Evolutionary conservation across 1,140 invertebrate species (phyloP), one percentile per base, ranked within the genome.

Genomic region (Phortica variegata): DNA sequence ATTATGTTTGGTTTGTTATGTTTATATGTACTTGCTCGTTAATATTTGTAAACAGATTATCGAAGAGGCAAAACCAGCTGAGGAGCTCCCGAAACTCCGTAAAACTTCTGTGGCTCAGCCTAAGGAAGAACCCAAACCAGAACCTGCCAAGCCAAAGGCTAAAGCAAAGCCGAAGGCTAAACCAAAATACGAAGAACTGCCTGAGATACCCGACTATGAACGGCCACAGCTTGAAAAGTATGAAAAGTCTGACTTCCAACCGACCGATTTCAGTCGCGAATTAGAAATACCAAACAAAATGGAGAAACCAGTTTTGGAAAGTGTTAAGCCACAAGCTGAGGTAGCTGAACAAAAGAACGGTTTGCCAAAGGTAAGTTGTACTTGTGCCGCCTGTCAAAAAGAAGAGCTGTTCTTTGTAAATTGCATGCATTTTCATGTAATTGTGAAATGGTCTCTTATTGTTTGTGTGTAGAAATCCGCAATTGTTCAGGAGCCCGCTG

Each of bases 191-290:
- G 86, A 82, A 54, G 80, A 87, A 17, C 78, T 87, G 42, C 86
- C 86, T n/a, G 85, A 88, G 71, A 89, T 89, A 54, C 83, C 86
- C 17, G 86, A 88, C 75, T 83, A 83, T 58, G 81, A 82, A 73
- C 73, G 81, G 42, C 81, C 81, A 3, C 77, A 78, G 39, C 69
- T 82, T 52, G 80, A 82, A 61, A 81, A 81, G 60, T 81, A 80
- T 52, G 81, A 82, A 73, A 80, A 78, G 54, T 78, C 80, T 0
- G 73, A 76, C 6, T 75, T 76, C 43, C 61, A 34, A 2, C 53
- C 63, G n/a, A 52, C 54, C 10, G 70, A 77, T 38, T 65, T 75
- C 39, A 47, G 46, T 20, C 56, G 72, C 4, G 68, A 77, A 6
- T 38, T 60, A 1, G 72, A 73, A 46, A 58, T 73, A 43, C 69